Evolutionary conservation across 1,140 invertebrate species (phyloP).

Genomic region (Hylaeus volcanicus): DNA sequence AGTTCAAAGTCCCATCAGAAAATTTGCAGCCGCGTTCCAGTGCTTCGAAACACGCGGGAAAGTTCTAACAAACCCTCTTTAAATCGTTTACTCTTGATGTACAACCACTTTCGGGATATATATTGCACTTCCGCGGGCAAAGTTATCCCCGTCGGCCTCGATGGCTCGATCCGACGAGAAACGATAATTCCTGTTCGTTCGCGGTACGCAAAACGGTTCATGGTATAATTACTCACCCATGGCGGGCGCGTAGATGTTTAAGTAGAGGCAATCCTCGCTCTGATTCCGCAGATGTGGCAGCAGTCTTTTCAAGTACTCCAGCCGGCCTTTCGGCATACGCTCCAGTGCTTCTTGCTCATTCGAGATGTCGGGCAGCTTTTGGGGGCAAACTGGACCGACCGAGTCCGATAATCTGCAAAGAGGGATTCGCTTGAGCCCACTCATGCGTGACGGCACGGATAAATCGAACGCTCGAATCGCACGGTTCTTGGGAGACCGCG

Average conservation of each 20-base stretch:
- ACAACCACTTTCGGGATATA: neutral
- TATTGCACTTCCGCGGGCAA: no score
- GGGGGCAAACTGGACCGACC: conserved; percentile 94
- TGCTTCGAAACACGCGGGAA: no score
- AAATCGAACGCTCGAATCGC: conserved; percentile 5
- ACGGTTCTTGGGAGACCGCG: conserved; percentile 1
- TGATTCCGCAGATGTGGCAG: conserved; percentile 93
- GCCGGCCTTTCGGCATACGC: conserved; percentile 93
- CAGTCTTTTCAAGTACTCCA: conserved; percentile 92
- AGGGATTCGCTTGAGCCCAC: conserved; percentile 20
- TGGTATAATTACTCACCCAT: conserved; percentile 87
- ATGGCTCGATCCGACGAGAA: neutral
- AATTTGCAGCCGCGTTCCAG: no score
- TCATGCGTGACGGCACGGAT: conserved; percentile 34
- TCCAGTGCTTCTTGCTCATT: conserved; percentile 91
- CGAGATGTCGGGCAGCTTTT: conserved; percentile 90
- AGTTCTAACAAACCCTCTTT: no score
- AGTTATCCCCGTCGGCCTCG: no score
- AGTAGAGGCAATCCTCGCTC: conserved; percentile 97
- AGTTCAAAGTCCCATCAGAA: no score
- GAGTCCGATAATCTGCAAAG: conserved; percentile 84
- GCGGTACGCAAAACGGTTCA: neutral
- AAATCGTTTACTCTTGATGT: neutral
- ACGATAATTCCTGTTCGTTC: neutral
- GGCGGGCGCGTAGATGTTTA: conserved; percentile 97